phyloP scores from a whole-genome alignment of 2,888 invertebrate genomes.

The Loripinus fragilis region DNA sequence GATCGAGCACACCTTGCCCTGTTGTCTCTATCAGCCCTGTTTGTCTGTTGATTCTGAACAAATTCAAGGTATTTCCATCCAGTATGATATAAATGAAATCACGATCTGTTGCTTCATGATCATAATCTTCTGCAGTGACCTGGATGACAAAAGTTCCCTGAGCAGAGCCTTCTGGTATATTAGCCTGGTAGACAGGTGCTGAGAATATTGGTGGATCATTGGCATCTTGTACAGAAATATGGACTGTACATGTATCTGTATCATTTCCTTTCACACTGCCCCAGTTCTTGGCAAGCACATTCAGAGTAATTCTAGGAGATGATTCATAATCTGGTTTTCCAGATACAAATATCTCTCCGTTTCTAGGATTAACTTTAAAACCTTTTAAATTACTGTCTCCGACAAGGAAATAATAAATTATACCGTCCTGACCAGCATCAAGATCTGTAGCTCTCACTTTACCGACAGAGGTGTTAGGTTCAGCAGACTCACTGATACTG shows the following conservation, averaged over 20 bases:
- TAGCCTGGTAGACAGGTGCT: constrained; percentile 89
- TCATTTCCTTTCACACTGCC: constrained; percentile 97
- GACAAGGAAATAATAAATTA: constrained; percentile 94
- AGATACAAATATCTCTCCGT: constrained; percentile 93
- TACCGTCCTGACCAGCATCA: constrained; percentile 77
- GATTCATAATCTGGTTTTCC: constrained; percentile 86
- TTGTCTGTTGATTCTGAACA: constrained; percentile 69
- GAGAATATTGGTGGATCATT: constrained; percentile 98
- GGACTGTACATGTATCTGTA: constrained; percentile 97
- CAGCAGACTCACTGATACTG: constrained; percentile 77
- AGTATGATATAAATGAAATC: constrained; percentile 74
- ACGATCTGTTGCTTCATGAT: constrained; percentile 75
- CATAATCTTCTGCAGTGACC: constrained; percentile 88
- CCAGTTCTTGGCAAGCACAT: constrained; percentile 96
- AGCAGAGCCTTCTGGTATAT: constrained; percentile 94
- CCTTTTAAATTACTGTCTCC: constrained; percentile 96
- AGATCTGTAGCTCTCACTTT: constrained; percentile 74
- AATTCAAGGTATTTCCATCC: constrained; percentile 64
- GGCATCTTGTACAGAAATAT: constrained; percentile 96
- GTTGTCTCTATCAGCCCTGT: constrained; percentile 72
- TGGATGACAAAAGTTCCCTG: constrained; percentile 92
- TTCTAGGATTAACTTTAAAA: constrained; percentile 91
- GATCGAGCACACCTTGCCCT: constrained; percentile 69
- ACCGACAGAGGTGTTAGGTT: constrained; percentile 69
- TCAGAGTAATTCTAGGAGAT: constrained; percentile 85